Evolutionary conservation across 2,113 vertebrate genomes (phyloP).

Genomic region (Scatophagus argus): DNA sequence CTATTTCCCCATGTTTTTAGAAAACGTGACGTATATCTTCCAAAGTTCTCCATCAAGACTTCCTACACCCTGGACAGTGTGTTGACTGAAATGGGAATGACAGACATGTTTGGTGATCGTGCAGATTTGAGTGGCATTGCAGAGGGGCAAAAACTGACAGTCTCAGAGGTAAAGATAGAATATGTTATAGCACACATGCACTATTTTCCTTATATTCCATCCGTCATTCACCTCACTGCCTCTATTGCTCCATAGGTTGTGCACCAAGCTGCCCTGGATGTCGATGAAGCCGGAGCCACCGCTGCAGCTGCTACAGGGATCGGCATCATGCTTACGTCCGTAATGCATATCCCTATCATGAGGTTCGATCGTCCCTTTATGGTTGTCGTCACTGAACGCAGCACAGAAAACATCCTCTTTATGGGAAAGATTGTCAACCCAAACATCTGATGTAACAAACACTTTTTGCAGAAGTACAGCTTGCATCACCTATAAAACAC

Average conservation of each 20-base stretch:
- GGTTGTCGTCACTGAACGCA: conserved; percentile 70
- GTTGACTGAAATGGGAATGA: conserved; percentile 85
- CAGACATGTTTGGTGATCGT: conserved; percentile 83
- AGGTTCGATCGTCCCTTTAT: conserved; percentile 83
- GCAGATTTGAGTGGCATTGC: conserved; percentile 87
- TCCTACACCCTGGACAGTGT: conserved; percentile 78
- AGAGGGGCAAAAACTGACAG: conserved; percentile 21
- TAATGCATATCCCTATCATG: conserved; percentile 5
- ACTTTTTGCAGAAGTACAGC: background rate
- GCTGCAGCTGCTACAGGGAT: conserved; percentile 78
- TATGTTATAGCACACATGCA: background rate
- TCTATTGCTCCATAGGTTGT: conserved; percentile 67
- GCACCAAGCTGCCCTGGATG: conserved; percentile 81
- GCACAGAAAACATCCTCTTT: conserved; percentile 77
- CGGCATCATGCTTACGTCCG: conserved; percentile 30
- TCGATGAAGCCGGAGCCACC: conserved; percentile 81
- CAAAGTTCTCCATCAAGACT: conserved; percentile 87
- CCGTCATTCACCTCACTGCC: background rate
- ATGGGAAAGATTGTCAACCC: conserved; percentile 84
- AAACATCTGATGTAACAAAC: conserved; percentile 34
- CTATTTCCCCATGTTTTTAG: conserved; percentile 64
- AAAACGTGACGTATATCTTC: conserved; percentile 73
- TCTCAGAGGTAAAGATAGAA: conserved; percentile 83
- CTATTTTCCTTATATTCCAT: background rate
- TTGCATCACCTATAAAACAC: conserved; percentile 19